These are phyloP conservation scores for Sciaenops ocellatus DNA, from an alignment of 2,797 vertebrate genomes.

Conservation along the genomic window DNA sequence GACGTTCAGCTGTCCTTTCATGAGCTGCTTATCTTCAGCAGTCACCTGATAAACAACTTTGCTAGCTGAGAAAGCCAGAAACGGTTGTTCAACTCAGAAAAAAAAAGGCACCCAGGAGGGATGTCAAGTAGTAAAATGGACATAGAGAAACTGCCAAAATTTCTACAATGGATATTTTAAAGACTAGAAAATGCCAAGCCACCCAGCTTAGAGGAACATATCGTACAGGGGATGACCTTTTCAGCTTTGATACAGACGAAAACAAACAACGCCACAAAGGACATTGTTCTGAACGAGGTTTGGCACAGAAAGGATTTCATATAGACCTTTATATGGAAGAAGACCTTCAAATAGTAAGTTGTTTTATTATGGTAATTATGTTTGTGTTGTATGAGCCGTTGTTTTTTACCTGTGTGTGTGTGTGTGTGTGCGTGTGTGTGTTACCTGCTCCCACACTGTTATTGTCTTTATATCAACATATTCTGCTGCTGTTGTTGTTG, in stretches of 20 bases:
- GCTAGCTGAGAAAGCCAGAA: not conserved
- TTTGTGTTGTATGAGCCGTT: not conserved
- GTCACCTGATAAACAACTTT: not conserved
- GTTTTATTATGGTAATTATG: not conserved
- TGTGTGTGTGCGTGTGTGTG: too few species aligned
- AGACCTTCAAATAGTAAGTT: slow-evolving; percentile 3
- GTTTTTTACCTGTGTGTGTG: too few species aligned
- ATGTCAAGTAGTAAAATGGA: not conserved
- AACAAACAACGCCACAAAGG: not conserved
- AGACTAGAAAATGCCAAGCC: not conserved
- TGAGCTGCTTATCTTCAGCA: not conserved
- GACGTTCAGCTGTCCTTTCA: fast-evolving
- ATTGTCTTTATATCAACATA: not conserved
- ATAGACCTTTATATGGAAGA: not conserved
- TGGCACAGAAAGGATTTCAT: not conserved
- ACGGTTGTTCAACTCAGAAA: fast-evolving
- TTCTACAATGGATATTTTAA: not conserved
- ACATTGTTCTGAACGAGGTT: not conserved
- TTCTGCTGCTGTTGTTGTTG: not conserved
- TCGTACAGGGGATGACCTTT: too few species aligned
- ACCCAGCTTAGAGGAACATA: not conserved
- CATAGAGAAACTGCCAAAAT: too few species aligned
- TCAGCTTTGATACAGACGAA: not conserved
- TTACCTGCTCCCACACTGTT: not conserved
- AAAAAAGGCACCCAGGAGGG: fast-evolving